Evolutionary conservation across 2,797 vertebrate genomes (phyloP), one percentile per base, ranked within the genome.

Genomic region (Hemibagrus guttatus): DNA sequence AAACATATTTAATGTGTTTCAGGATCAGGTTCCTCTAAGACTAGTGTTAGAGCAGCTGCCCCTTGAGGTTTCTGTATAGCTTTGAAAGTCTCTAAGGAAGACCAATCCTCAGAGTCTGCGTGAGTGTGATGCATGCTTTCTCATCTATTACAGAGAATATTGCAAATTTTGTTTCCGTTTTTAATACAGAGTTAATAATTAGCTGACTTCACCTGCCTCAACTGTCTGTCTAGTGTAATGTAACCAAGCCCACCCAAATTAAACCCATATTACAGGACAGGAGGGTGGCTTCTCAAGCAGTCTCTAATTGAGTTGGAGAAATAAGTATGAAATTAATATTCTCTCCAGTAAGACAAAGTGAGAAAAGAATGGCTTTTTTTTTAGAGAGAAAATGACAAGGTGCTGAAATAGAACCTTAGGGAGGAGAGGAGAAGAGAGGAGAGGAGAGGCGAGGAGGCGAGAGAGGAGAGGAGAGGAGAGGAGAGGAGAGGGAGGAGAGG

Each of bases 241-340:
- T 87, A 90, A 88, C 91, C 91, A 90, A 91, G 90, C 90, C 91
- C 89, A 85, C 69, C 84, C 80, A 92, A 92, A 91, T 92, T 91
- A 91, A 91, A 91, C 90, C 21, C 17, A 87, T 88, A 91, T 92
- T 91, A 91, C 88, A 49, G 85, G 84, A 87, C 74, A 89, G 86
- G 84, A 86, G 86, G 81, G 83, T 75, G 89, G 85, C 84, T 90
- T 90, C 71, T 88, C 86, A 90, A 89, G 87, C 88, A 92, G 90
- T 81, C 89, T 88, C 87, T 89, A 89, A 91, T 89, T 89, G 89
- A 88, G 84, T 89, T 80, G 75, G 88, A 88, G 89, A 90, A 90
- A 89, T 90, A 89, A 90, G 89, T 87, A 88, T 87, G 84, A 90
- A 91, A 91, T 92, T 89, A 90, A 92, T 92, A 89, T 90, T 91